A percentile compares a stretch with the other conserved stretches of the same genome.
Evolutionary conservation across 2,797 vertebrate genomes (phyloP).

Genomic region (Champsocephalus esox): DNA sequence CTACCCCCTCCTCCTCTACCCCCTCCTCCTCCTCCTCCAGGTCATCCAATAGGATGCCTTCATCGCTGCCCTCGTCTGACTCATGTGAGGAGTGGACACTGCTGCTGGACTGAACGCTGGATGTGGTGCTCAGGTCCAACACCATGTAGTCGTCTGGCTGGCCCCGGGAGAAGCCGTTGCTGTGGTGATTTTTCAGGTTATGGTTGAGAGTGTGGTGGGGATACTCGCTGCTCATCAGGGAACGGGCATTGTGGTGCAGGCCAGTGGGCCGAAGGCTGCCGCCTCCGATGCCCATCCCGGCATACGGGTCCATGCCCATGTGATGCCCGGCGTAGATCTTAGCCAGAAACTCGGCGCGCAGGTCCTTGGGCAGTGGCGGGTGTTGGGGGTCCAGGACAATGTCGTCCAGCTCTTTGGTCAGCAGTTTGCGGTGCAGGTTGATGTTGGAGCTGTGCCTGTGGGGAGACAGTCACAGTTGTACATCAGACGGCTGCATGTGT

Average conservation of each 20-base stretch:
- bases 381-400: slow-evolving; percentile 92
- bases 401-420: slow-evolving; percentile 99
- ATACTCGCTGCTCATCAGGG: slow-evolving; percentile 90
- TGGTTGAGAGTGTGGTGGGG: slow-evolving; percentile 75
- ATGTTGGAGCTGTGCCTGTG: slow-evolving; percentile 99
- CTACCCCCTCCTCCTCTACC: slow-evolving; percentile 67
- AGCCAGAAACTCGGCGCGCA: slow-evolving; percentile 91
- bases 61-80: slow-evolving; percentile 96
- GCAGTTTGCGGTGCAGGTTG: slow-evolving; percentile 99
- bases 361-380: slow-evolving; percentile 85
- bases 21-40: slow-evolving; percentile 83
- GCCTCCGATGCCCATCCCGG: slow-evolving; percentile 88
- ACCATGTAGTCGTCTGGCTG: slow-evolving; percentile 95
- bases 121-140: slow-evolving; percentile 96
- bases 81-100: slow-evolving; percentile 95
- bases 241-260: slow-evolving; percentile 88
- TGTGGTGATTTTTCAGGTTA: slow-evolving; percentile 73
- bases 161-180: slow-evolving; percentile 91
- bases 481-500: slow-evolving; percentile 15
- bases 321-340: slow-evolving; percentile 93
- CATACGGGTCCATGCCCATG: slow-evolving; percentile 92
- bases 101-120: slow-evolving; percentile 96
- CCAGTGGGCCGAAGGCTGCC: slow-evolving; percentile 84
- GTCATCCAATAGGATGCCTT: slow-evolving; percentile 96
- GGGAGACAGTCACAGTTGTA: slow-evolving; percentile 53